Conservation (phyloP, 2,113 vertebrate genomes). For the Nycticorax nycticorax region DNA sequence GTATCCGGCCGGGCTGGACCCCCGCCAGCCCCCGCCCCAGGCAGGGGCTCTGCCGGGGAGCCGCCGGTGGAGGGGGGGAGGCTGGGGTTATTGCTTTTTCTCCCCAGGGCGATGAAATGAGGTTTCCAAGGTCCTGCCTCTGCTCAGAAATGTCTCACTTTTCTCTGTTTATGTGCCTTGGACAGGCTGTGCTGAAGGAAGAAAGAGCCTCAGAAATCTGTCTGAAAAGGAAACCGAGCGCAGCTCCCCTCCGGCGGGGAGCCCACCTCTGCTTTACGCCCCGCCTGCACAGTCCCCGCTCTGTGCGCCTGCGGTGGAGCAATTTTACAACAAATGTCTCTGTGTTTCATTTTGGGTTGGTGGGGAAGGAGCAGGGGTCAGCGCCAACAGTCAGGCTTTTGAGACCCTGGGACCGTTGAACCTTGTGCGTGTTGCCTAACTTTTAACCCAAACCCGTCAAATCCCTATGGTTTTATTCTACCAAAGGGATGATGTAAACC, state of each 20-base stretch:
- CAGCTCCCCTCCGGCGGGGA: not conserved
- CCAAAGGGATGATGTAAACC: not conserved
- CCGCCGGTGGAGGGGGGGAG: fast-evolving
- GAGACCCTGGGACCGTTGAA: not conserved
- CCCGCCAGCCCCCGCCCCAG: not conserved
- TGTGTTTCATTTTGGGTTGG: not conserved
- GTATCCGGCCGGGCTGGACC: slow-evolving; percentile 43
- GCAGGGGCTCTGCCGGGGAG: slow-evolving; percentile 37
- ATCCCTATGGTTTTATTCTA: not conserved
- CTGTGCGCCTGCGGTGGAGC: not conserved
- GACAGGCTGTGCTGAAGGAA: not conserved
- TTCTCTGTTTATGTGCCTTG: not conserved
- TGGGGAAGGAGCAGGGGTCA: not conserved
- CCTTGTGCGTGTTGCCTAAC: not conserved
- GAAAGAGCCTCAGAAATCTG: not conserved
- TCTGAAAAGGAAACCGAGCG: not conserved
- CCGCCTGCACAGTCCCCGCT: not conserved
- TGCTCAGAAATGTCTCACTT: not conserved
- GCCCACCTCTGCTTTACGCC: not conserved
- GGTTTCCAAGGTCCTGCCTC: not conserved
- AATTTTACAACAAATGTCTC: not conserved
- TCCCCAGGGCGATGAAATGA: not conserved
- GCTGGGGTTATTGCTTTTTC: not conserved
- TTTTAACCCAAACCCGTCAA: not conserved
- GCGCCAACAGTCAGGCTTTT: not conserved